Conservation (phyloP, 2,888 invertebrate genomes). For the Drosophila buzzatii region DNA sequence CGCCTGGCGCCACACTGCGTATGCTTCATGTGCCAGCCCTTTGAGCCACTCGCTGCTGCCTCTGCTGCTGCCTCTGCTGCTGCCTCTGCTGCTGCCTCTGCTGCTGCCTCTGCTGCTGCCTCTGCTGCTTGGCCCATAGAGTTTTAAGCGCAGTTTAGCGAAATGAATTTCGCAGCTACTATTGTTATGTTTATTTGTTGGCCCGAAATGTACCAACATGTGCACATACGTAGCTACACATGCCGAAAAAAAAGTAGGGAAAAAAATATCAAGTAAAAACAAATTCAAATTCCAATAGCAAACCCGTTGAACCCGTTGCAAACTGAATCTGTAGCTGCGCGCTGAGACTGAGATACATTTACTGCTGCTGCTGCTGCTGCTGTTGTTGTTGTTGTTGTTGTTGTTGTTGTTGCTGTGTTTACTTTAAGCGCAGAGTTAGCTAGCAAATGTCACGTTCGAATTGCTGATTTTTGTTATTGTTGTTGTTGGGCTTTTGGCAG, state of each 20-base stretch:
- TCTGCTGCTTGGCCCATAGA: constrained; percentile 2
- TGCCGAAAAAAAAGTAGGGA: neutral
- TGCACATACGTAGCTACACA: constrained; percentile 15
- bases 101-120: too few species aligned
- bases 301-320: constrained; percentile 73
- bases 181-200: constrained; percentile 1
- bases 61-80: neutral
- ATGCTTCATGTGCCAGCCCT: neutral
- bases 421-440: constrained; percentile 32
- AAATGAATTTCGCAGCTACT: neutral
- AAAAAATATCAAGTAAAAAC: neutral
- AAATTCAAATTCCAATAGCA: constrained; percentile 68
- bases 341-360: constrained; percentile 50
- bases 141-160: neutral
- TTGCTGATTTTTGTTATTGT: constrained; percentile 5
- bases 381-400: constrained; percentile 3
- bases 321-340: constrained; percentile 55
- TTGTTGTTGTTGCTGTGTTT: constrained; percentile 3
- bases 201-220: neutral
- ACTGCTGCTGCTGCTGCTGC: neutral
- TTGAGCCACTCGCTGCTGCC: neutral
- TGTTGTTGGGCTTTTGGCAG: constrained; percentile 36
- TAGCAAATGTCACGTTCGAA: constrained; percentile 65
- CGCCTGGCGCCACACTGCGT: neutral
- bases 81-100: neutral